phyloP scores from a whole-genome alignment of 1,140 invertebrate genomes.

The Adoxophyes honmai region DNA sequence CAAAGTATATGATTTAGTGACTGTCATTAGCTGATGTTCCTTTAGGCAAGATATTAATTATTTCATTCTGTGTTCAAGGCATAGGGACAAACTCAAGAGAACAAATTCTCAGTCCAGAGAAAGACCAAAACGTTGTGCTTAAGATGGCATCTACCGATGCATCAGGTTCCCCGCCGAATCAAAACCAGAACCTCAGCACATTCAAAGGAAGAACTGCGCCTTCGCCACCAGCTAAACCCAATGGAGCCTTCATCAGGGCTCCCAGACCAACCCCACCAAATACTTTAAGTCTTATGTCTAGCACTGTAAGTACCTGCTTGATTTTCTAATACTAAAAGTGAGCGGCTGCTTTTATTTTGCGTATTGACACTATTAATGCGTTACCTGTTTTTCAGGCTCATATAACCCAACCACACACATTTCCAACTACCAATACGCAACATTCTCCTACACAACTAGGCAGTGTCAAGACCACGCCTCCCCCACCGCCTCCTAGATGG shows the following conservation, averaged over 20 bases:
- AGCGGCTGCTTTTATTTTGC: constrained; percentile 35
- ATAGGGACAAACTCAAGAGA: constrained; percentile 55
- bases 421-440: constrained; percentile 58
- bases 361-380: constrained; percentile 43
- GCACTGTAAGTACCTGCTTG: constrained; percentile 62
- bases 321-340: constrained; percentile 12
- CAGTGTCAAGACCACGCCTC: constrained; percentile 71
- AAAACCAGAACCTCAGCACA: constrained; percentile 77
- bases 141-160: constrained; percentile 84
- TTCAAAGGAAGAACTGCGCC: constrained; percentile 78
- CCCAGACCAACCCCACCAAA: constrained; percentile 89
- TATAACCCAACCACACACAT: constrained; percentile 75
- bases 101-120: constrained; percentile 74
- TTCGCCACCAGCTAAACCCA: constrained; percentile 72
- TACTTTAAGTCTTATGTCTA: constrained; percentile 84
- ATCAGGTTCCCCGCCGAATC: constrained; percentile 59
- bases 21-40: too few relatives aligned
- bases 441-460: constrained; percentile 59
- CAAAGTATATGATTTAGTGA: too few relatives aligned
- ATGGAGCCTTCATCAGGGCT: constrained; percentile 74
- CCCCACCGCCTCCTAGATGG: constrained; percentile 81
- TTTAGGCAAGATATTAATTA: too few relatives aligned
- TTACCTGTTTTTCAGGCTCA: constrained; percentile 74
- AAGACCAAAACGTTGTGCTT: constrained; percentile 84
- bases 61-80: constrained; percentile 36